phyloP scores from a whole-genome alignment of 37 sponge, comb jelly and placozoan genomes.

The Aphrocallistes beatrix region DNA sequence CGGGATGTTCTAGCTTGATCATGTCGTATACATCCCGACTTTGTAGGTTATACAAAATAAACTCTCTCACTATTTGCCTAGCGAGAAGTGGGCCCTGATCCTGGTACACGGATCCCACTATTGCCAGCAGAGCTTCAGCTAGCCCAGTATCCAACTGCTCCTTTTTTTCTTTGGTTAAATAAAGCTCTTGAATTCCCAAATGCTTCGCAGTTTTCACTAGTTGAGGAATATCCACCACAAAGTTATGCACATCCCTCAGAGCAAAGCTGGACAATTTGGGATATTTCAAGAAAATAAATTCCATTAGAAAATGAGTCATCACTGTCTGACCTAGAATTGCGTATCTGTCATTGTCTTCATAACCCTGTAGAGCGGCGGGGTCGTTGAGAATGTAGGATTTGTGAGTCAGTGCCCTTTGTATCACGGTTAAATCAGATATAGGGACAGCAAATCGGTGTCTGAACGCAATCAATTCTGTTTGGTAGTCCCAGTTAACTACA shows the following conservation, averaged over 20 bases:
- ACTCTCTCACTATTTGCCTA: constrained; percentile 44
- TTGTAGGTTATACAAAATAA: constrained; percentile 45
- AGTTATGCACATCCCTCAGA: not conserved
- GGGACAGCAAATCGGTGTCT: constrained; percentile 5
- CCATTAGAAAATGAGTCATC: constrained; percentile 41
- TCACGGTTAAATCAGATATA: not conserved
- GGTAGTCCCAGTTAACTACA: not conserved
- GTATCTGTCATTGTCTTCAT: constrained; percentile 34
- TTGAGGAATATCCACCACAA: not conserved
- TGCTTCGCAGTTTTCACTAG: constrained; percentile 35
- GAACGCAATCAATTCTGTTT: not conserved
- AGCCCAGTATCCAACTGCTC: constrained; percentile 21
- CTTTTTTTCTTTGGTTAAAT: constrained; percentile 21
- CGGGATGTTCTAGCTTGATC: constrained; percentile 58
- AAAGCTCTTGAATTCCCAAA: constrained; percentile 59
- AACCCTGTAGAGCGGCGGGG: not conserved
- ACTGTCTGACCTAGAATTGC: constrained; percentile 37
- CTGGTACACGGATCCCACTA: constrained; percentile 49
- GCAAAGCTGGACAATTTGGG: constrained; percentile 32
- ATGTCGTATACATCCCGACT: constrained; percentile 48
- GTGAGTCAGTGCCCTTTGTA: not conserved
- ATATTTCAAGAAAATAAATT: constrained; percentile 49
- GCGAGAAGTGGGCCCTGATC: constrained; percentile 50
- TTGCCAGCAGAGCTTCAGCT: constrained; percentile 30
- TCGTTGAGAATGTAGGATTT: not conserved